Evolutionary conservation across 2,113 vertebrate genomes (phyloP), one percentile per base, ranked within the genome.

Genomic region (Calidris pugnax): DNA sequence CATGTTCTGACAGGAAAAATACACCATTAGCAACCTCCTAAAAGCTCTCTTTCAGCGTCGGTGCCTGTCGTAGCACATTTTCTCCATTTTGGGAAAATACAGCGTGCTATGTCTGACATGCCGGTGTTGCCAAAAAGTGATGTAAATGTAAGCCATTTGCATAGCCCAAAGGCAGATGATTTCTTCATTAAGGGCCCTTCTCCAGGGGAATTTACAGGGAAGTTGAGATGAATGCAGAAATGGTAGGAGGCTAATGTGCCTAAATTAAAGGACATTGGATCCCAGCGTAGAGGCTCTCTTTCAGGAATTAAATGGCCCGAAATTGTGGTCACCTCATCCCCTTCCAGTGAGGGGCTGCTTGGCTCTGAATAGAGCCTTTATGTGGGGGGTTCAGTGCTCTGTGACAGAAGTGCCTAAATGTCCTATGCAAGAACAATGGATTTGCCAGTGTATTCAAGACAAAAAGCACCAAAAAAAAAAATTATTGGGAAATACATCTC

Each of bases 101-200:
- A 51, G 75, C 35, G 51, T 24, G 92, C 71, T 68, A 43, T 55
- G 73, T 78, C 51, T 71, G 68, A 43, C 1, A 2, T 53, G 45
- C n/a, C 47, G 33, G n/a, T 37, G 55, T 74, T 95, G 95, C 92
- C 90, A 86, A 87, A 85, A 71, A 69, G 26, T 91, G 89, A 73
- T 95, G 84, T 87, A 84, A 94, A 88, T 89, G 47, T 39, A 87
- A 74, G 43, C 56, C 87, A 63, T 93, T 91, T 93, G 35, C 71
- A 63, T 63, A 56, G 93, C 89, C 79, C 47, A 3, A 15, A 68
- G 89, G 75, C 91, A 88, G 93, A 96, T 96, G 92, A 95, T 94
- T 96, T 96, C 93, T 96, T 96, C 85, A 80, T 93, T 89, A 97
- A 95, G 80, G 73, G 69, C 84, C 76, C 67, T 89, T 83, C 89